A percentile compares a stretch with the other conserved stretches of the same genome.
Conservation (phyloP, 1,140 invertebrate species). For the Diorhabda sublineata region DNA sequence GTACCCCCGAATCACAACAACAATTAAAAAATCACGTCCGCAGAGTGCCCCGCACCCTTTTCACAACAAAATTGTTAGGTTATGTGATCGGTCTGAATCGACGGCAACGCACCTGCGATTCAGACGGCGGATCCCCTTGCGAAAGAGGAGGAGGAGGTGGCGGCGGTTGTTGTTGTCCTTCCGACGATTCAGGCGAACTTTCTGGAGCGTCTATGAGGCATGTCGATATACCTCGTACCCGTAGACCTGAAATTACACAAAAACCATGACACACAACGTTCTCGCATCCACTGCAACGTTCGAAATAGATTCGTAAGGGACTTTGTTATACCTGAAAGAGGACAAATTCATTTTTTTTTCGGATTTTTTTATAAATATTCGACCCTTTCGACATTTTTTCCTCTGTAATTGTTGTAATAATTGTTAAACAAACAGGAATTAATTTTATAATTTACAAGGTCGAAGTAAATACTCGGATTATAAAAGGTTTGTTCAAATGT, state of each 20-base stretch:
- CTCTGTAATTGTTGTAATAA: too few species aligned
- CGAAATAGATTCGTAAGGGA: neutral
- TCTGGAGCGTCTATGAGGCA: slow-evolving; percentile 44
- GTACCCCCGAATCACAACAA: neutral
- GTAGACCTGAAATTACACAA: slow-evolving; percentile 29
- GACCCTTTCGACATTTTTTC: neutral
- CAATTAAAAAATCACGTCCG: slow-evolving; percentile 1
- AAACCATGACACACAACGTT: slow-evolving; percentile 13
- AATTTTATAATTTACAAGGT: too few species aligned
- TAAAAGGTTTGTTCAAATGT: too few species aligned
- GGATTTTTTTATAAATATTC: neutral
- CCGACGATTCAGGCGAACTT: slow-evolving; percentile 45
- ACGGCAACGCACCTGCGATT: slow-evolving; percentile 43
- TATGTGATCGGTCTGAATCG: slow-evolving; percentile 45
- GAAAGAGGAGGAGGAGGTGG: slow-evolving; percentile 39
- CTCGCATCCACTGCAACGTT: slow-evolving; percentile 6
- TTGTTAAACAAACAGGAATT: too few species aligned
- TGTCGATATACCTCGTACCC: slow-evolving; percentile 42
- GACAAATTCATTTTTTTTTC: too few species aligned
- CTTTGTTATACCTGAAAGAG: slow-evolving; percentile 6
- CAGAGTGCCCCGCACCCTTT: slow-evolving; percentile 4
- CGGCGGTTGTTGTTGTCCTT: slow-evolving; percentile 30
- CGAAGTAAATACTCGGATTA: too few species aligned
- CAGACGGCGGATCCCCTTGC: slow-evolving; percentile 39
- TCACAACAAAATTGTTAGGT: slow-evolving; percentile 9